Conservation (phyloP, 2,797 vertebrate species). For the Capromys pilorides region DNA sequence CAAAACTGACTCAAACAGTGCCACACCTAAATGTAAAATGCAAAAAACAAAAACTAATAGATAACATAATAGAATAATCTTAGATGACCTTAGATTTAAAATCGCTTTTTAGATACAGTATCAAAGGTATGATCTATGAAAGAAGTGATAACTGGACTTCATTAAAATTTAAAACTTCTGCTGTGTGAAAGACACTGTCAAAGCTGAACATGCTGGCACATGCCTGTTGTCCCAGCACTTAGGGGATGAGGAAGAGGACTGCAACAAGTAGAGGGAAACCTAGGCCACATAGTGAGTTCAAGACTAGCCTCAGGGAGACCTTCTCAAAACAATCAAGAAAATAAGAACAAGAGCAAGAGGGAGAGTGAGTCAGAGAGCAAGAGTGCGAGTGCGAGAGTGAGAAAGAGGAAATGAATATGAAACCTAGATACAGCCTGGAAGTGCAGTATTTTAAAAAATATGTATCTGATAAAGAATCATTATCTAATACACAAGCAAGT, state of each 20-base stretch:
- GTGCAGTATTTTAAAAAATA: neutral
- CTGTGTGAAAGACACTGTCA: neutral
- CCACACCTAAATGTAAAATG: neutral
- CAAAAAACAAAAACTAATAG: constrained; percentile 32
- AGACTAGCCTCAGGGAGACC: neutral
- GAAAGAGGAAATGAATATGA: neutral
- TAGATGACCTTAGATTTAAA: neutral
- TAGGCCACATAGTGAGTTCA: neutral
- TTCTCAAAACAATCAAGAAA: neutral
- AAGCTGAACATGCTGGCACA: neutral
- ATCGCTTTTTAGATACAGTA: neutral
- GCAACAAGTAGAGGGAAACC: neutral
- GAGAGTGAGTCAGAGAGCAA: neutral
- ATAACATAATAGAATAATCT: neutral
- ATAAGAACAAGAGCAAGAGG: neutral
- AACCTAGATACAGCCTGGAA: neutral
- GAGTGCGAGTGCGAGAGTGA: neutral
- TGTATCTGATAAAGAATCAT: neutral
- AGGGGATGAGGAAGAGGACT: neutral
- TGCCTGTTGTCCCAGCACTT: neutral
- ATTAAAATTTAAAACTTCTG: neutral
- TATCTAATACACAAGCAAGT: neutral
- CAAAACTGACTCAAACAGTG: neutral
- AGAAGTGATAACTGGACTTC: neutral
- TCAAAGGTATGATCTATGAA: constrained; percentile 26